Percentiles rank a stretch among this genome's conserved stretches.
Conservation (phyloP, 2,797 vertebrate genomes). For the Propithecus deckenii region DNA sequence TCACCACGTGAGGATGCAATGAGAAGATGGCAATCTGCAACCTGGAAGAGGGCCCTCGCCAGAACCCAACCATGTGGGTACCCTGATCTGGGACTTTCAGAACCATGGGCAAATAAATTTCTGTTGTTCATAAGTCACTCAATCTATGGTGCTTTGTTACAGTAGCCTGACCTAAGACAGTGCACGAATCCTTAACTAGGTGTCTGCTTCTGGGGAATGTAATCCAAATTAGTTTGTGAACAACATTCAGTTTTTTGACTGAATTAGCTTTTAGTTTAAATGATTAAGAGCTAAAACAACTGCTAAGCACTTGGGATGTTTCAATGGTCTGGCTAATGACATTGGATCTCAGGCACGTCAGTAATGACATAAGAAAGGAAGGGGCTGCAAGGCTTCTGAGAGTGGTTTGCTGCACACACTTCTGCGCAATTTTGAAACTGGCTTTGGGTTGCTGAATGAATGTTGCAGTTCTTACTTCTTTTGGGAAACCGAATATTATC, state of each 20-base stretch:
- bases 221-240: not conserved
- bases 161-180: not conserved
- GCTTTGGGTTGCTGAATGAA: not conserved
- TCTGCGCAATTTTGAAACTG: not conserved
- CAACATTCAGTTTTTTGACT: not conserved
- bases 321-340: not conserved
- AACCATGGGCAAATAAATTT: not conserved
- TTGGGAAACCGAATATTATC: constrained; percentile 47
- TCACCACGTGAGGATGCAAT: not conserved
- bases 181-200: not conserved
- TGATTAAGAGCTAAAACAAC: not conserved
- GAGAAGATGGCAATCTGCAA: not conserved
- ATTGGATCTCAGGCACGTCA: not conserved
- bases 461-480: not conserved
- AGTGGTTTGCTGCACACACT: not conserved
- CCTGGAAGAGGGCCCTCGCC: not conserved
- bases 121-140: not conserved
- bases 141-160: not conserved
- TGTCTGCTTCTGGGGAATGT: not conserved
- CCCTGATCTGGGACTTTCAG: not conserved
- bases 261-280: not conserved
- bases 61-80: not conserved
- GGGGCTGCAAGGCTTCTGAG: not conserved
- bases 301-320: not conserved
- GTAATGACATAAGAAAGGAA: not conserved